Evolutionary conservation across 92 coral and sea anemone genomes (phyloP), one percentile per base, ranked within the genome.

Genomic region (Parazoanthus darwini): DNA sequence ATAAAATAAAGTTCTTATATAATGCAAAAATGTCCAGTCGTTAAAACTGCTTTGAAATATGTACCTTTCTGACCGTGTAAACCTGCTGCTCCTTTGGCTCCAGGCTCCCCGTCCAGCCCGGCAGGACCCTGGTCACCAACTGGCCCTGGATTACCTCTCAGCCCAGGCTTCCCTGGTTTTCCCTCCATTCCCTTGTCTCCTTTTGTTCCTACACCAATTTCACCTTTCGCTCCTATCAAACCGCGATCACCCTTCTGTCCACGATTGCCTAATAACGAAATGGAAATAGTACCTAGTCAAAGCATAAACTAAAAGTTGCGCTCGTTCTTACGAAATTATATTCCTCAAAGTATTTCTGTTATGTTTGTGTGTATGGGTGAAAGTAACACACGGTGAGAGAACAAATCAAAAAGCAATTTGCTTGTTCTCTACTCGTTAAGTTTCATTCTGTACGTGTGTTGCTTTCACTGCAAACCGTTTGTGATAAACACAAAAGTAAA

Each of bases 41-140:
- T 9, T 11, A 51, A 51, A 68, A 0, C 10, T 29, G 33, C 33
- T 3, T 68, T 68, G 11, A 22, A 5, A 23, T 23, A 68, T 29
- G 39, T 82, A 82, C 86, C 86, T 67, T 82, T 82, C 72, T 38
- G 14, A 25, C 86, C 86, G 39, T 51, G 42, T 8, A 11, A 0
- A 7, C 86, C 86, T 1, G 6, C 8, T 43, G 72, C 76, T 37
- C 86, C 86, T 42, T 82, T 82, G 8, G 58, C n/a, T n/a, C n/a
- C n/a, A n/a, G n/a, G n/a, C n/a, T n/a, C n/a, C n/a, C n/a, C n/a
- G n/a, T n/a, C n/a, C n/a, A n/a, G n/a, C n/a, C n/a, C n/a, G n/a
- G n/a, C n/a, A n/a, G n/a, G n/a, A n/a, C n/a, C n/a, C n/a, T n/a
- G n/a, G n/a, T n/a, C n/a, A n/a, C n/a, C n/a, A n/a, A n/a, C n/a